These are phyloP conservation scores for Monomorium pharaonis DNA, from an alignment of 1,140 invertebrate species.

Conservation along the genomic window DNA sequence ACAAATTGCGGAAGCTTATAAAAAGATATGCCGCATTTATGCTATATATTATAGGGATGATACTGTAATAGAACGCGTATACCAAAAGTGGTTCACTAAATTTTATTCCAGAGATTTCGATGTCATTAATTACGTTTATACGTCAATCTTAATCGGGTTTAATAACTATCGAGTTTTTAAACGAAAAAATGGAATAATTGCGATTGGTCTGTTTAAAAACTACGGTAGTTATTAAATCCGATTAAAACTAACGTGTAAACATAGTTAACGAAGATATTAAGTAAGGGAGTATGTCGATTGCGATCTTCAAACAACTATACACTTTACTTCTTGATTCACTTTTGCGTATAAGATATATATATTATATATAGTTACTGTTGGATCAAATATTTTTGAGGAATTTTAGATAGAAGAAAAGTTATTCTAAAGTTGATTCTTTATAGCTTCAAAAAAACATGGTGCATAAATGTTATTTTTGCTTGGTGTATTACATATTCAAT, in stretches of 20 bases:
- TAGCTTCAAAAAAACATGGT: background rate
- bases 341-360: background rate
- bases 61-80: too few relatives aligned
- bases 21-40: too few relatives aligned
- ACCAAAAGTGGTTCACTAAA: too few relatives aligned
- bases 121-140: background rate
- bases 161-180: too few relatives aligned
- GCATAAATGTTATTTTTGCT: conserved; percentile 25
- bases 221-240: too few relatives aligned
- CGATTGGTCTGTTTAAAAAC: too few relatives aligned
- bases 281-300: background rate
- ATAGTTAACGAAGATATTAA: background rate
- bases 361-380: conserved; percentile 1
- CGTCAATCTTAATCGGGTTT: too few relatives aligned
- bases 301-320: background rate
- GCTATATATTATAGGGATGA: too few relatives aligned
- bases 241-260: too few relatives aligned
- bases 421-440: conserved; percentile 11
- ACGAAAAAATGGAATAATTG: too few relatives aligned
- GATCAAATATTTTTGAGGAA: conserved; percentile 35
- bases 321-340: conserved; percentile 35
- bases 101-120: too few relatives aligned
- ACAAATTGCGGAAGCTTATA: too few relatives aligned
- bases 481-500: background rate
- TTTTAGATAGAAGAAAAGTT: conserved; percentile 20